Percentiles rank a stretch among this genome's conserved stretches.
phyloP scores from a whole-genome alignment of 2,113 vertebrate species.

The Hystrix brachyura region DNA sequence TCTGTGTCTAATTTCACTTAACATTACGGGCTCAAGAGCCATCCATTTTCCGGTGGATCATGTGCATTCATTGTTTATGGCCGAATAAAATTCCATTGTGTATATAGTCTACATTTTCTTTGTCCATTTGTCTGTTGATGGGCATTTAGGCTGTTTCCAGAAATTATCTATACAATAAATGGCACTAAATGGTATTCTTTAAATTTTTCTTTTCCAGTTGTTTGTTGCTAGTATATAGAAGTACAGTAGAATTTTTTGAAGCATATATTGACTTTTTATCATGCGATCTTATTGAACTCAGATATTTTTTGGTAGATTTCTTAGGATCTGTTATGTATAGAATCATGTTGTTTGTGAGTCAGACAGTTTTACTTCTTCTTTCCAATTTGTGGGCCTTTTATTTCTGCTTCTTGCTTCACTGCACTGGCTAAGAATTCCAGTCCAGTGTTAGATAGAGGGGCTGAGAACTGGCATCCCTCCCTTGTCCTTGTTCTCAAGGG shows the following conservation, averaged over 20 bases:
- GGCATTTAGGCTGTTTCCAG: not conserved
- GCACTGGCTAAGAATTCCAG: not conserved
- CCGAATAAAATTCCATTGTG: not conserved
- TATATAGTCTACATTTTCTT: not conserved
- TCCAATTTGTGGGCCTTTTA: not conserved
- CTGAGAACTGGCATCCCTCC: not conserved
- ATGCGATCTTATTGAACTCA: not conserved
- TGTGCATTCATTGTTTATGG: not conserved
- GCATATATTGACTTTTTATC: not conserved
- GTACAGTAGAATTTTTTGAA: not conserved
- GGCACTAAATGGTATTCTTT: not conserved
- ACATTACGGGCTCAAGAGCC: not conserved
- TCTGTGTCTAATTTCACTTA: not conserved
- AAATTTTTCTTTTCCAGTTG: slow-evolving; percentile 35
- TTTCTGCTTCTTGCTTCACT: not conserved
- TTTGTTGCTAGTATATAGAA: not conserved
- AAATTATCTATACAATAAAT: not conserved
- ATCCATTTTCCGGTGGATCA: not conserved
- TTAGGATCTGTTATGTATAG: not conserved
- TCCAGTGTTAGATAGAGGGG: not conserved
- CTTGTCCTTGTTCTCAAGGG: slow-evolving; percentile 8
- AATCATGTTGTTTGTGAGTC: not conserved
- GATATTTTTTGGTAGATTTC: not conserved
- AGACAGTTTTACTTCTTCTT: not conserved
- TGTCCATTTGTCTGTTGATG: not conserved